Conservation (phyloP, 37 sponge, comb jelly and placozoan species). For the Spongilla lacustris region DNA sequence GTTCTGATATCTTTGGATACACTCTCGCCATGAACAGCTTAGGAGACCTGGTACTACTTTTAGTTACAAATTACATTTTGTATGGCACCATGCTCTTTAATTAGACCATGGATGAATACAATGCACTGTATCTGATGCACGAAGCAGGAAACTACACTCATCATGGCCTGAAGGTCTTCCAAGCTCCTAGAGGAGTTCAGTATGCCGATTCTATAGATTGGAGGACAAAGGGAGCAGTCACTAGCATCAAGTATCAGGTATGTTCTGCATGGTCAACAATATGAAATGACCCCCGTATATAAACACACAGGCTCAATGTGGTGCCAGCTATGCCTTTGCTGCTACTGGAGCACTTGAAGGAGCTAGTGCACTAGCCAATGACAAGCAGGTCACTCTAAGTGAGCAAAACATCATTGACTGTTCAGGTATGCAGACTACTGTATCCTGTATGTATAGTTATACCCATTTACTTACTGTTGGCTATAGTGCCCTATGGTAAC, state of each 20-base stretch:
- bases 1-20: slow-evolving; percentile 5
- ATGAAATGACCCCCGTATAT: not conserved
- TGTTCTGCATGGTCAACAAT: no score
- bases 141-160: no score
- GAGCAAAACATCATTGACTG: slow-evolving; percentile 80
- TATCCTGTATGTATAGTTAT: no score
- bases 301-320: slow-evolving; percentile 70
- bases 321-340: slow-evolving; percentile 94
- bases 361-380: slow-evolving; percentile 53
- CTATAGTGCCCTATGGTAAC: slow-evolving; percentile 18
- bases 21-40: slow-evolving; percentile 32
- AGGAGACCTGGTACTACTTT: slow-evolving; percentile 29
- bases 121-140: no score
- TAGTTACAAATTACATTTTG: no score
- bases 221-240: slow-evolving; percentile 86
- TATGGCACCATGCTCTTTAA: no score
- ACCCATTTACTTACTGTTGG: no score
- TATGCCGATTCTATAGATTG: slow-evolving; percentile 75
- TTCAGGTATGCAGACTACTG: slow-evolving; percentile 18
- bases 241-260: slow-evolving; percentile 74
- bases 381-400: slow-evolving; percentile 56
- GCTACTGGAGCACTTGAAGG: slow-evolving; percentile 90
- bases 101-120: no score
- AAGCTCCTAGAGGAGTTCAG: not conserved
- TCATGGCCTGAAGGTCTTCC: not conserved